Evolutionary conservation across 2,888 invertebrate genomes (phyloP).

Genomic region (Myathropa florea): DNA sequence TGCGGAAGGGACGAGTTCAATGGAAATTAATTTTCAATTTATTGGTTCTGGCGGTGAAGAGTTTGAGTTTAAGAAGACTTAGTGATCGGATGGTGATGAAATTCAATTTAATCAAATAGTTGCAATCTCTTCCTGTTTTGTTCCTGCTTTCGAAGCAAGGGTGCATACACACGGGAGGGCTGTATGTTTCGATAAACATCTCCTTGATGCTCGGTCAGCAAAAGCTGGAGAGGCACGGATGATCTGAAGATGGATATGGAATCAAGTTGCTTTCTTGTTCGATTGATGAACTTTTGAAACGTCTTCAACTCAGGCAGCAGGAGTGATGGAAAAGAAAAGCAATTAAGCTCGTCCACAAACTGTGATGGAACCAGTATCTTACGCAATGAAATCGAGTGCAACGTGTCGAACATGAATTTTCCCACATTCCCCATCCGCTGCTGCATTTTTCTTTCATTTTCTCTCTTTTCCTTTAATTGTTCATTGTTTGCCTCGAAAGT

Average conservation of each 20-base stretch:
- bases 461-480: conserved; percentile 25
- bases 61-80: conserved; percentile 25
- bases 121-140: not conserved
- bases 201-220: too few relatives aligned
- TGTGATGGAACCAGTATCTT: conserved; percentile 15
- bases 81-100: not conserved
- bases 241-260: too few relatives aligned
- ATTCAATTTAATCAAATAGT: not conserved
- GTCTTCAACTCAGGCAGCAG: too few relatives aligned
- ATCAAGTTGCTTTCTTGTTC: too few relatives aligned
- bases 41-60: conserved; percentile 18
- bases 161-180: too few relatives aligned
- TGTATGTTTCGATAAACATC: not conserved
- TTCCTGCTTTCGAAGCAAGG: not conserved
- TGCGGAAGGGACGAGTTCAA: conserved; percentile 11
- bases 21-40: conserved; percentile 45
- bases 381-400: conserved; percentile 41
- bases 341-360: too few relatives aligned
- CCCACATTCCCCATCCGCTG: conserved; percentile 38
- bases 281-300: too few relatives aligned
- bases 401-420: conserved; percentile 44
- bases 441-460: conserved; percentile 13
- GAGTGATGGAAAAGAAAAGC: too few relatives aligned
- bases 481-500: conserved; percentile 39
- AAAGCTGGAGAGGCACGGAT: too few relatives aligned